Evolutionary conservation across 2,888 invertebrate species (phyloP).

Genomic region (Gisinianus flammeolus): DNA sequence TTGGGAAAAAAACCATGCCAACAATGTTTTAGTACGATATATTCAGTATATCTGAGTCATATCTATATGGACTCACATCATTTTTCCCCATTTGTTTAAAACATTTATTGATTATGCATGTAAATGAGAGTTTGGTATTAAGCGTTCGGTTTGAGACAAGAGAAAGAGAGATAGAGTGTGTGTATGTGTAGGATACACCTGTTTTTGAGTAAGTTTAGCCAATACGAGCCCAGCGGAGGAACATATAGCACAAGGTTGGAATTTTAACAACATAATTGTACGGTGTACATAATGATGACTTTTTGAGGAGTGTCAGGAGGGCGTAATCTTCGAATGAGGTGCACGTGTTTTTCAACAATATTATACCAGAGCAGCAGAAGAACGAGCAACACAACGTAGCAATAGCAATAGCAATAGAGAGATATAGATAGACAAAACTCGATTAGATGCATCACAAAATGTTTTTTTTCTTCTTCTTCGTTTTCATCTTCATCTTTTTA

Average conservation of each 20-base stretch:
- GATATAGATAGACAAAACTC: constrained; percentile 13
- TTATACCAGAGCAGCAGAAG: constrained; percentile 11
- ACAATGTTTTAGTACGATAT: neutral
- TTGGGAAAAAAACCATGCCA: too few species aligned
- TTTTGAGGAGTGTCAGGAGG: constrained; percentile 47
- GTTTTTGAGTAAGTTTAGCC: constrained; percentile 25
- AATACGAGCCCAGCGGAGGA: constrained; percentile 29
- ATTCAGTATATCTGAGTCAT: neutral
- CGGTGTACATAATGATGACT: constrained; percentile 52
- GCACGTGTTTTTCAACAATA: constrained; percentile 38
- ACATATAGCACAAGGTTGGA: constrained; percentile 50
- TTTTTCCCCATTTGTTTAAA: too few species aligned
- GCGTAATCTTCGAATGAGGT: constrained; percentile 40
- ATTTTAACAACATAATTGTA: constrained; percentile 58
- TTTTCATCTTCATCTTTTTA: neutral
- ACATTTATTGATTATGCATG: constrained; percentile 2
- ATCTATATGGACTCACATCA: neutral
- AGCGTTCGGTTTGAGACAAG: neutral
- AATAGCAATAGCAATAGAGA: neutral
- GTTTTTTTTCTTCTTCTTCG: neutral
- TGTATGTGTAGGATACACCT: constrained; percentile 24
- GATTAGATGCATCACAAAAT: constrained; percentile 3
- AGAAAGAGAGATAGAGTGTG: neutral
- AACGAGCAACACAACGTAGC: neutral
- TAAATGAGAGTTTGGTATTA: neutral